A percentile compares a stretch with the other conserved stretches of the same genome.
Conservation (phyloP, 2,888 invertebrate species). For the Celastrina argiolus region DNA sequence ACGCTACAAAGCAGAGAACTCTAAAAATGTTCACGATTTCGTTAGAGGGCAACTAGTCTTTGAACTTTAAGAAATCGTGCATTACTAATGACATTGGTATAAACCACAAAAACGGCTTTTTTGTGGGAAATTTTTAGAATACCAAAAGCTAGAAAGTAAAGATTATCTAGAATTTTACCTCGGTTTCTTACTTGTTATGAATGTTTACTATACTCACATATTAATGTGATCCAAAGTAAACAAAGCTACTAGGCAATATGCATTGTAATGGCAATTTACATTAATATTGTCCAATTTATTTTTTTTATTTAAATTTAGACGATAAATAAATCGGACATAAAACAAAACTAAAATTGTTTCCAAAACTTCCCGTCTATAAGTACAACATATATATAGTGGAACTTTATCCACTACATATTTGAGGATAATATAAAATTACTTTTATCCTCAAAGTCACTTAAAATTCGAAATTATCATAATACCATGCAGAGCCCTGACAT, state of each 20-base stretch:
- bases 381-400: too few relatives aligned
- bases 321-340: too few relatives aligned
- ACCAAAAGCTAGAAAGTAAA: slow-evolving; percentile 6
- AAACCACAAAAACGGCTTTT: slow-evolving; percentile 35
- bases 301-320: too few relatives aligned
- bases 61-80: slow-evolving; percentile 45
- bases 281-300: too few relatives aligned
- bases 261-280: too few relatives aligned
- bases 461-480: slow-evolving; percentile 9
- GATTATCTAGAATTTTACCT: neutral
- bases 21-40: slow-evolving; percentile 24
- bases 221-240: too few relatives aligned
- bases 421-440: neutral
- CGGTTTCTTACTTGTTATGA: neutral
- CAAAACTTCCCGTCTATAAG: too few relatives aligned
- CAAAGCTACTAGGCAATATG: too few relatives aligned
- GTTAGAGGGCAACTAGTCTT: slow-evolving; percentile 5
- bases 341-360: too few relatives aligned
- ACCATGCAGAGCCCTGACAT: slow-evolving; percentile 7
- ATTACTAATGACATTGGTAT: slow-evolving; percentile 50
- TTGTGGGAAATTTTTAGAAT: neutral
- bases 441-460: too few relatives aligned
- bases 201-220: neutral
- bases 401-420: neutral
- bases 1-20: neutral